Conservation (phyloP, 2,113 vertebrate genomes). For the Bostrychus sinensis region DNA sequence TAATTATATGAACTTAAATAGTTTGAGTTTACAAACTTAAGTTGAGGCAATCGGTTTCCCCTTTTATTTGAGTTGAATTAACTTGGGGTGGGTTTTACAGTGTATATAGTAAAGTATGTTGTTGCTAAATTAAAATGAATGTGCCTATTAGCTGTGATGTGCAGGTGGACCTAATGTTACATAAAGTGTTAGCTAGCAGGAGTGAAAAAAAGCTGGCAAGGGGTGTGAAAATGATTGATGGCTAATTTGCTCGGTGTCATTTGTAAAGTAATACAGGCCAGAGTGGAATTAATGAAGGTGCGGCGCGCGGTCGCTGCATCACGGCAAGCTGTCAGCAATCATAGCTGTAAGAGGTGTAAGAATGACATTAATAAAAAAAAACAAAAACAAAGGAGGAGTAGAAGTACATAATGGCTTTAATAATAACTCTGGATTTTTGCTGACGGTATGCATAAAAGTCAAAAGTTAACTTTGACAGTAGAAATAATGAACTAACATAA, state of each 20-base stretch:
- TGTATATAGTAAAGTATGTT: neutral
- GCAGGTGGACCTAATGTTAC: neutral
- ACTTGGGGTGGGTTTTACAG: too few species aligned
- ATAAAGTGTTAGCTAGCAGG: neutral
- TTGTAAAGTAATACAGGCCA: neutral
- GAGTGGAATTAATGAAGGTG: neutral
- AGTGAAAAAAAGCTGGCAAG: neutral
- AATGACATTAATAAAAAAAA: neutral
- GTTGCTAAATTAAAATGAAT: neutral
- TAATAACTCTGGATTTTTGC: neutral
- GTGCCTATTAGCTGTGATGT: neutral
- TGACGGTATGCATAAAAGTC: neutral
- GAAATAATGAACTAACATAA: too few species aligned
- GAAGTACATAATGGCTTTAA: neutral
- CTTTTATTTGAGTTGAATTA: too few species aligned
- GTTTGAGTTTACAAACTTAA: too few species aligned
- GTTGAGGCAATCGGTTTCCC: too few species aligned
- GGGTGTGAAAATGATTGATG: constrained; percentile 4
- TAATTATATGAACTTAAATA: too few species aligned
- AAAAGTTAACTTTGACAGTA: neutral
- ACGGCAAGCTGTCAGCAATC: neutral
- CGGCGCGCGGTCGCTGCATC: neutral
- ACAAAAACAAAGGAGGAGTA: neutral
- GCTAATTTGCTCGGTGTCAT: neutral
- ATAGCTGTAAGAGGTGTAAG: neutral